phyloP scores from a whole-genome alignment of 2,113 vertebrate genomes.

The Bufo gargarizans region DNA sequence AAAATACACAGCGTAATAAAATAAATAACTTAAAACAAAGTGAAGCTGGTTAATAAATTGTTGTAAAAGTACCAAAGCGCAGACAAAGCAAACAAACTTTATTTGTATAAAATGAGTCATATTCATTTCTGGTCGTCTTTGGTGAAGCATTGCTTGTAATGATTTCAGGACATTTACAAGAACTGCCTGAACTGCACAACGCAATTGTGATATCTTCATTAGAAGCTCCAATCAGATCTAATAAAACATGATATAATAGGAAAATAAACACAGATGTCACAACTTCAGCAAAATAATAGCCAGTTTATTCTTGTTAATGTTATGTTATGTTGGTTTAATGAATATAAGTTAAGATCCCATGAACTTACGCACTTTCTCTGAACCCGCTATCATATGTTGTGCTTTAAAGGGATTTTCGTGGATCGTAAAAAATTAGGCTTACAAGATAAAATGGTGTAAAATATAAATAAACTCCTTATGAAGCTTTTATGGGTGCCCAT shows the following conservation, averaged over 20 bases:
- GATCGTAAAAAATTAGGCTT: too few species aligned
- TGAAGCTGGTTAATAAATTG: slow-evolving; percentile 1
- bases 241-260: not conserved
- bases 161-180: slow-evolving; percentile 25
- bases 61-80: slow-evolving; percentile 30
- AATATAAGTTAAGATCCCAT: not conserved
- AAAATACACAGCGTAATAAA: too few species aligned
- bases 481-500: too few species aligned
- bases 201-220: slow-evolving; percentile 15
- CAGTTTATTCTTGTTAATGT: not conserved
- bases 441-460: too few species aligned
- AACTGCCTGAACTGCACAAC: not conserved
- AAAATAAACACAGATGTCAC: not conserved
- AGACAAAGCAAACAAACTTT: not conserved
- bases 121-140: slow-evolving; percentile 28
- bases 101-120: not conserved
- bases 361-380: not conserved
- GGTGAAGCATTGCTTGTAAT: slow-evolving; percentile 47
- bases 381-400: not conserved
- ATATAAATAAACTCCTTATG: too few species aligned
- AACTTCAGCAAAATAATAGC: not conserved
- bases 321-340: not conserved
- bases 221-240: not conserved
- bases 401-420: not conserved
- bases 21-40: too few species aligned